Evolutionary conservation across 1,140 invertebrate species (phyloP).

Genomic region (Chironomus striatipennis): DNA sequence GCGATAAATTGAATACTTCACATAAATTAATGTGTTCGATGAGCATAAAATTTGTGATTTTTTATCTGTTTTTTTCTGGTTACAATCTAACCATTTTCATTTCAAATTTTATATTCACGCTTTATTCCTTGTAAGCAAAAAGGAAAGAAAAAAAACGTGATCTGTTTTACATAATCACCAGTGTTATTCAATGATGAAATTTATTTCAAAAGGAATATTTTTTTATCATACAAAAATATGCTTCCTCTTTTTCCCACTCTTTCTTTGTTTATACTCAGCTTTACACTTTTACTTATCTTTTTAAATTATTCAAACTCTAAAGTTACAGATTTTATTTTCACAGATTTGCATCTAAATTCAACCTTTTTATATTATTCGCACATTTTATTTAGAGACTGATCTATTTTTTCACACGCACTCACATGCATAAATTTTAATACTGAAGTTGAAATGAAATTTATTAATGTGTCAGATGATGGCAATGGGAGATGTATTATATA

Average conservation of each 20-base stretch:
- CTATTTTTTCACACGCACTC: background rate
- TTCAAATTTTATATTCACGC: background rate
- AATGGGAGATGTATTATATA: background rate
- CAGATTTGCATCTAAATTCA: background rate
- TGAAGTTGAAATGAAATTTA: background rate
- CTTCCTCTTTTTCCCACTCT: too few relatives aligned
- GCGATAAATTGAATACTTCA: background rate
- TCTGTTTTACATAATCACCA: conserved; percentile 13
- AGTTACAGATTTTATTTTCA: background rate
- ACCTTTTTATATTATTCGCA: background rate
- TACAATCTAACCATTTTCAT: background rate
- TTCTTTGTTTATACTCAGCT: background rate
- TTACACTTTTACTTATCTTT: background rate
- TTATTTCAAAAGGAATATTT: background rate
- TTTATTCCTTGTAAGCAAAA: background rate
- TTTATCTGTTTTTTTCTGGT: background rate
- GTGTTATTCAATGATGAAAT: background rate
- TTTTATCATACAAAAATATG: too few relatives aligned
- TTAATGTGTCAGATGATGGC: background rate
- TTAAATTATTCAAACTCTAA: background rate
- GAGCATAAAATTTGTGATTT: background rate
- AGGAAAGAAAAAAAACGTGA: conserved; percentile 3
- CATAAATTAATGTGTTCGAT: background rate
- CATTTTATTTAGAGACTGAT: background rate
- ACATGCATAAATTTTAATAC: background rate